These are phyloP conservation scores for Glareola pratincola DNA, from an alignment of 2,113 vertebrate genomes.

Conservation along the genomic window DNA sequence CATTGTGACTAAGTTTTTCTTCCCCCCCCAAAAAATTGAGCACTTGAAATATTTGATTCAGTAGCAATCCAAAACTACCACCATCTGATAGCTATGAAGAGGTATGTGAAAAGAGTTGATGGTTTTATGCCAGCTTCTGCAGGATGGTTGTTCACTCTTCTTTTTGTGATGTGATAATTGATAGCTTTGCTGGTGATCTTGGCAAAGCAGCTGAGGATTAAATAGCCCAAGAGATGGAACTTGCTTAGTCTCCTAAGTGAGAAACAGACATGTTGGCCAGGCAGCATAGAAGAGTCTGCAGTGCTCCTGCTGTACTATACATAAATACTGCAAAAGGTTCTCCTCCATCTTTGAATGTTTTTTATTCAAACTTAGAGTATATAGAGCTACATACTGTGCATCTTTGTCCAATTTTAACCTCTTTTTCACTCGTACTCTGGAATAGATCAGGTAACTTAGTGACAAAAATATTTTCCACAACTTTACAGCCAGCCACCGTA, in stretches of 20 bases:
- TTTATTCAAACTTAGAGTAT: background rate
- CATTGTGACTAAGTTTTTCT: background rate
- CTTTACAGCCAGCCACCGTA: background rate
- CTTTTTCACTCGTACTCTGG: background rate
- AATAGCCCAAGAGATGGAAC: slow-evolving; percentile 40
- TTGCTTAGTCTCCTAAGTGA: slow-evolving; percentile 43
- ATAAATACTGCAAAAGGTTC: background rate
- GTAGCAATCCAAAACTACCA: slow-evolving; percentile 23
- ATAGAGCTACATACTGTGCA: background rate
- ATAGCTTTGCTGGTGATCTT: slow-evolving; percentile 52
- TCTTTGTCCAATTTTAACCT: background rate
- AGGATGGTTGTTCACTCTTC: slow-evolving; percentile 40
- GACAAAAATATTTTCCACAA: background rate
- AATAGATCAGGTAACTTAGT: background rate
- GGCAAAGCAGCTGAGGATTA: slow-evolving; percentile 50
- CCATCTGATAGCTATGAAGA: slow-evolving; percentile 51
- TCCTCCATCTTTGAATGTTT: background rate
- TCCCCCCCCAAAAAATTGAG: background rate
- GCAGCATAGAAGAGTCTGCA: slow-evolving; percentile 3
- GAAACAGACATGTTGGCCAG: slow-evolving; percentile 29
- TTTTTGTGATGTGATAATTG: slow-evolving; percentile 65
- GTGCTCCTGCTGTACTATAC: background rate
- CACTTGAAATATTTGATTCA: slow-evolving; percentile 17
- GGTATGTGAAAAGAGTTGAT: slow-evolving; percentile 36
- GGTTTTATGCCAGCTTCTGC: slow-evolving; percentile 45